A percentile compares a stretch with the other conserved stretches of the same genome.
These are phyloP conservation scores for Macrotrachela quadricornifera DNA, from an alignment of 1,140 invertebrate genomes.

Conservation along the genomic window DNA sequence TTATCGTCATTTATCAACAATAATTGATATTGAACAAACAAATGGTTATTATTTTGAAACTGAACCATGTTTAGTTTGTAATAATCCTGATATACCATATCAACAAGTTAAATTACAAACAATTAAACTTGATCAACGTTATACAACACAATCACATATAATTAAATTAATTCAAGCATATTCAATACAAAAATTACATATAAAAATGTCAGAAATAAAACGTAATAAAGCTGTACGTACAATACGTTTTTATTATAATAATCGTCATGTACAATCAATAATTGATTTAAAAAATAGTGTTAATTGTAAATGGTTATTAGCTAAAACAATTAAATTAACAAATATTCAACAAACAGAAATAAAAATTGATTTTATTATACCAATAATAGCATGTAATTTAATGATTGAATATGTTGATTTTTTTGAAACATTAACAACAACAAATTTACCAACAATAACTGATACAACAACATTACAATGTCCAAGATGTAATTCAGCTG, in stretches of 20 bases:
- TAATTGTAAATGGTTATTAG: slow-evolving; percentile 73
- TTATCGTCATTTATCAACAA: too few relatives aligned
- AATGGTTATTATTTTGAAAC: too few relatives aligned
- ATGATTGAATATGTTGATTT: slow-evolving; percentile 97
- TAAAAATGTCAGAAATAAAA: slow-evolving; percentile 80
- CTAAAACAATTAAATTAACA: slow-evolving; percentile 57
- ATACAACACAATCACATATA: slow-evolving; percentile 87
- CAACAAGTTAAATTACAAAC: slow-evolving; percentile 61
- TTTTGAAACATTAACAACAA: slow-evolving; percentile 53
- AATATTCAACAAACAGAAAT: slow-evolving; percentile 70
- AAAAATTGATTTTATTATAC: slow-evolving; percentile 57
- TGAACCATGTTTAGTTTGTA: slow-evolving; percentile 85
- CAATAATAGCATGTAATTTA: slow-evolving; percentile 88
- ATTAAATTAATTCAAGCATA: slow-evolving; percentile 78
- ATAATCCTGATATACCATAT: slow-evolving; percentile 75
- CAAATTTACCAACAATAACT: too few relatives aligned
- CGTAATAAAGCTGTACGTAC: slow-evolving; percentile 78
- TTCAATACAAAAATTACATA: slow-evolving; percentile 73
- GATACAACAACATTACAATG: slow-evolving; percentile 45
- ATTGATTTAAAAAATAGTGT: slow-evolving; percentile 77
- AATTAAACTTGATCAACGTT: slow-evolving; percentile 86
- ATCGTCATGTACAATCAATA: slow-evolving; percentile 75
- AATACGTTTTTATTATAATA: slow-evolving; percentile 90
- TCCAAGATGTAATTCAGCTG: slow-evolving; percentile 72
- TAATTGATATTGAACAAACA: too few relatives aligned